Conservation (phyloP, 2,113 vertebrate genomes). For the Bos javanicus region DNA sequence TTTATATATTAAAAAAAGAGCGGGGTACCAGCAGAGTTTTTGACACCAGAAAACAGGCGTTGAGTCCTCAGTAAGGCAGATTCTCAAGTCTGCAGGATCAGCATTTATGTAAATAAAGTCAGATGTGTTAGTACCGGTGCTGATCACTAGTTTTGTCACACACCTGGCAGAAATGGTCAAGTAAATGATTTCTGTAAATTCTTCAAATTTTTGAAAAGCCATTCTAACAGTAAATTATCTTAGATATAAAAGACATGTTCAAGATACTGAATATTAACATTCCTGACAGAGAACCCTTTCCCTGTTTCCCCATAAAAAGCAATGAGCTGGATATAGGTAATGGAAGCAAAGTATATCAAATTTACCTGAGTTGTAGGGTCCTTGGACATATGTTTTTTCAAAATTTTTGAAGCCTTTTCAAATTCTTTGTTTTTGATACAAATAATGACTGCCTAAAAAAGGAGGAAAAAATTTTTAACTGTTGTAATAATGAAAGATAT, state of each 20-base stretch:
- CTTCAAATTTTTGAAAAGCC: neutral
- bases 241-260: neutral
- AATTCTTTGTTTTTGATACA: slow-evolving; percentile 88
- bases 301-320: neutral
- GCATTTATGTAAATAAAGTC: neutral
- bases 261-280: neutral
- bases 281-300: slow-evolving; percentile 20
- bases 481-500: slow-evolving; percentile 14
- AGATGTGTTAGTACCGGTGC: neutral
- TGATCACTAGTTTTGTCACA: neutral
- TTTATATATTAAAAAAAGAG: neutral
- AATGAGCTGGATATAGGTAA: slow-evolving; percentile 24
- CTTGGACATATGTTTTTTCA: slow-evolving; percentile 84
- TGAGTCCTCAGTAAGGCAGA: neutral
- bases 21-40: slow-evolving; percentile 3
- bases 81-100: neutral
- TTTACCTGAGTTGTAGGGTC: slow-evolving; percentile 84
- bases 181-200: neutral
- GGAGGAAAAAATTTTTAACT: neutral
- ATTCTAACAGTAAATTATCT: neutral
- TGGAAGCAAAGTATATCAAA: neutral
- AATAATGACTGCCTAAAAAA: slow-evolving; percentile 85
- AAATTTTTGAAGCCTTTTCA: slow-evolving; percentile 85
- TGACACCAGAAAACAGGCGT: neutral
- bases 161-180: neutral